Evolutionary conservation across 2,888 invertebrate genomes (phyloP), one percentile per base, ranked within the genome.

Genomic region (Dascillus cervinus): DNA sequence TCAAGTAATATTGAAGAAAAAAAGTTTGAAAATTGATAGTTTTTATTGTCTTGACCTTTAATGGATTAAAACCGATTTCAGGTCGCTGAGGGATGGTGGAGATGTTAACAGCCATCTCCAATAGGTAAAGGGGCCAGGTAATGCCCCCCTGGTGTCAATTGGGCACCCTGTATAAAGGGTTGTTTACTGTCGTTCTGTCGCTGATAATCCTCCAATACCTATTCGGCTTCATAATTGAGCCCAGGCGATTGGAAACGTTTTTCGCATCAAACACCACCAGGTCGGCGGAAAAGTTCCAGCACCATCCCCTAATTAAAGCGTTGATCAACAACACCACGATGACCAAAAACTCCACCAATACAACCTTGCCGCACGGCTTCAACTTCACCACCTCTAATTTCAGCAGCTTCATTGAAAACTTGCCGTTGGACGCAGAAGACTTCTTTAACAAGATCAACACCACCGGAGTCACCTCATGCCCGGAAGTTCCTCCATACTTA

Each of bases 161-260:
- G 52, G 63, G 66, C 59, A 65, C 69, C 64, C 64, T 72, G 47
- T 73, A 70, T 62, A 74, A 73, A 65, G 66, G 69, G 56, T 57
- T 74, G 43, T 64, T 69, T 48, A 61, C 67, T 48, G 63, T 77
- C 49, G 74, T 81, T 54, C 62, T 80, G 43, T 72, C 75, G 38
- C 71, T 82, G 30, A 75, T 79, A 31, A 73, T 73, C n/a, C 68
- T 81, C 28, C 79, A 82, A 64, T 82, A 77, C 65, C 70, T 79
- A 41, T 77, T 77, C 64, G 80, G 77, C 47, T 72, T 75, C 31
- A 72, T 78, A 39, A 67, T 77, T 41, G 77, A 79, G 53, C 54
- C 55, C 11, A 70, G 70, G 29, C 66, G 66, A 9, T 47, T 47
- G 43, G 49, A 50, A 11, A 38, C 47, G 13, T 43, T 53, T 14